A percentile compares a stretch with the other conserved stretches of the same genome.
Evolutionary conservation across 2,888 invertebrate species (phyloP).

Genomic region (Callosobruchus maculatus): DNA sequence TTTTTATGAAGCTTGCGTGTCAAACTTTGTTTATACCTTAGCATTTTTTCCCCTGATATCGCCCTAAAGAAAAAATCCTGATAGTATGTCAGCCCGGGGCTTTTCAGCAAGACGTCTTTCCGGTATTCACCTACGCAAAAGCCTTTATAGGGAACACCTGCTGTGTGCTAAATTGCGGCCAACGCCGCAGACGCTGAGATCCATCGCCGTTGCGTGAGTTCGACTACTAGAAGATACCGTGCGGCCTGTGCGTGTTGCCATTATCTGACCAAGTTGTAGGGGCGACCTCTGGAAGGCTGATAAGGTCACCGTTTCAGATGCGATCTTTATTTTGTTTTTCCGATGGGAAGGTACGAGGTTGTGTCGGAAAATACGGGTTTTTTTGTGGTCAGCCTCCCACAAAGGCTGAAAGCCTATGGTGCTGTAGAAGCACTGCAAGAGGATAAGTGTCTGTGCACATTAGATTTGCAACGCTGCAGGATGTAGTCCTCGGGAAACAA

Average conservation of each 20-base stretch:
- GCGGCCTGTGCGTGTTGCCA: background rate
- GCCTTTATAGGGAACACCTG: background rate
- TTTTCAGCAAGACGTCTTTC: background rate
- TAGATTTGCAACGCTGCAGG: too few species aligned
- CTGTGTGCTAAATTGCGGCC: background rate
- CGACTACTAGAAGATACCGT: background rate
- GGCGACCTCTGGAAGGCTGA: background rate
- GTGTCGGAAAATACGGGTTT: too few species aligned
- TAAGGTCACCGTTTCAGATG: background rate
- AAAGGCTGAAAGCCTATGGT: too few species aligned
- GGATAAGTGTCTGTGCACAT: too few species aligned
- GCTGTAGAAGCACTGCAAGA: too few species aligned
- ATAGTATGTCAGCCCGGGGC: background rate
- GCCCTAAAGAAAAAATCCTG: background rate
- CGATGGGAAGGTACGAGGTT: too few species aligned
- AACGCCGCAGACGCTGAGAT: background rate
- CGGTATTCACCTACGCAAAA: background rate
- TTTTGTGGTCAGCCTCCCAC: too few species aligned
- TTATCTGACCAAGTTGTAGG: background rate
- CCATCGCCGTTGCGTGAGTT: background rate
- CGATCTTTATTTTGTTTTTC: background rate
- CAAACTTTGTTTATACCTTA: too few species aligned
- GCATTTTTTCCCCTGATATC: background rate
- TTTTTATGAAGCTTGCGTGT: too few species aligned
- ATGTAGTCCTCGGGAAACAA: too few species aligned